These are phyloP conservation scores for Oryzias sinensis DNA, from an alignment of 2,797 vertebrate genomes.

Conservation along the genomic window DNA sequence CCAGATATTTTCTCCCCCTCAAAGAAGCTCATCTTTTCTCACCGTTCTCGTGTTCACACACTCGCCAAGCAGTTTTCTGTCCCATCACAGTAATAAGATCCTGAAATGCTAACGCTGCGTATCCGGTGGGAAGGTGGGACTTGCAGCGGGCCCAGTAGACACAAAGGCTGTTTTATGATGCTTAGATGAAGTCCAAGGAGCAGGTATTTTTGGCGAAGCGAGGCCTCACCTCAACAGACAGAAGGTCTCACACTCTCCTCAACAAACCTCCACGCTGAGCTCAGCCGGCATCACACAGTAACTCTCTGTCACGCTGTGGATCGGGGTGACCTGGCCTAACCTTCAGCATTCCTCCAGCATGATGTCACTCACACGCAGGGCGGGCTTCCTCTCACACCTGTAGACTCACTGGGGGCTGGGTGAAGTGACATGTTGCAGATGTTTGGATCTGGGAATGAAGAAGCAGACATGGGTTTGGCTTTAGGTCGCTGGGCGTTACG, in stretches of 20 bases:
- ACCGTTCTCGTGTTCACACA: no score
- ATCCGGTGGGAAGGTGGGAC: conserved; percentile 26
- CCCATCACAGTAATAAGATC: conserved; percentile 20
- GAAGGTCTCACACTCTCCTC: conserved; percentile 28
- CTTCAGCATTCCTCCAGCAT: conserved; percentile 31
- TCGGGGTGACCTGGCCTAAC: conserved; percentile 30
- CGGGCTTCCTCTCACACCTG: conserved; percentile 38
- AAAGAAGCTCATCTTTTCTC: no score
- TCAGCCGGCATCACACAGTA: conserved; percentile 12
- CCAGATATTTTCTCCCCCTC: not conserved
- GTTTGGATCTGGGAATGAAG: conserved; percentile 39
- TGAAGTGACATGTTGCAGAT: conserved; percentile 55
- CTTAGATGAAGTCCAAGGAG: conserved; percentile 49
- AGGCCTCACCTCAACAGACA: conserved; percentile 18
- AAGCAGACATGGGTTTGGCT: conserved; percentile 27
- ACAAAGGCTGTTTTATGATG: conserved; percentile 61
- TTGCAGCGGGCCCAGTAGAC: conserved; percentile 28
- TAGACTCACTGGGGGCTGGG: conserved; percentile 35
- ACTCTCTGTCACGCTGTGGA: conserved; percentile 17
- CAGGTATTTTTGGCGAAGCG: conserved; percentile 60
- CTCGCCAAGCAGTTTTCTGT: not conserved
- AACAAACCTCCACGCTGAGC: conserved; percentile 20
- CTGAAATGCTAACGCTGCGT: conserved; percentile 30
- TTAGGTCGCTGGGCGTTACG: conserved; percentile 17
- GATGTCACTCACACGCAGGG: conserved; percentile 29